Evolutionary conservation across 2,797 vertebrate species (phyloP).

Genomic region (Diplodus sargus): DNA sequence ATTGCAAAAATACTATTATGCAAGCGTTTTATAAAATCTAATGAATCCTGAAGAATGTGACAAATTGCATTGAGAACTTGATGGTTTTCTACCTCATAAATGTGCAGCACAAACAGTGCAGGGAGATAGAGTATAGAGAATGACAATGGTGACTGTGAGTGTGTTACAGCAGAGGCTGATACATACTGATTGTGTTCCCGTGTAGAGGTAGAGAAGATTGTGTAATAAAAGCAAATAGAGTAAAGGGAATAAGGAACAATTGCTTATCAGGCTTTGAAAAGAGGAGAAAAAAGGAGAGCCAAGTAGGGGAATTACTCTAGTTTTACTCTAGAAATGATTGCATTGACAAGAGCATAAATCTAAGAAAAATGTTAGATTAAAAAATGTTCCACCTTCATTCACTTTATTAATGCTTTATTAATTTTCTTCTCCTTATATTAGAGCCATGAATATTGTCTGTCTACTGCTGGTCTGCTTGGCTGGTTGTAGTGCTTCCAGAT

Average conservation of each 20-base stretch:
- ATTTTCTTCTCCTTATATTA: conserved; percentile 12
- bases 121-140: neutral
- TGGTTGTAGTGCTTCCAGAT: conserved; percentile 52
- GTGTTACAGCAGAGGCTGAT: conserved; percentile 1
- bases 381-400: neutral
- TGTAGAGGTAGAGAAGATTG: neutral
- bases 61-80: neutral
- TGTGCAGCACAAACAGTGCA: conserved; percentile 8
- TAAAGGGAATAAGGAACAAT: neutral
- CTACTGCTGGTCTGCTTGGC: conserved; percentile 65
- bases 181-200: neutral
- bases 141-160: neutral
- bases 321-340: neutral
- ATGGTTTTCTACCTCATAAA: neutral
- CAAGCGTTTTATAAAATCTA: conserved; percentile 9
- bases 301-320: neutral
- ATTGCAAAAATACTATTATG: conserved; percentile 29
- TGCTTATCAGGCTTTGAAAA: conserved; percentile 28
- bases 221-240: conserved; percentile 13
- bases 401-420: neutral
- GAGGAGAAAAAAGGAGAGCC: neutral
- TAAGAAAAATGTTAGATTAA: neutral
- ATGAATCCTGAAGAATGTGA: neutral
- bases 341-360: neutral
- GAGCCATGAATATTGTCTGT: conserved; percentile 77